A percentile compares a stretch with the other conserved stretches of the same genome.
Conservation (phyloP, 2,888 invertebrate species). For the Allacma fusca region DNA sequence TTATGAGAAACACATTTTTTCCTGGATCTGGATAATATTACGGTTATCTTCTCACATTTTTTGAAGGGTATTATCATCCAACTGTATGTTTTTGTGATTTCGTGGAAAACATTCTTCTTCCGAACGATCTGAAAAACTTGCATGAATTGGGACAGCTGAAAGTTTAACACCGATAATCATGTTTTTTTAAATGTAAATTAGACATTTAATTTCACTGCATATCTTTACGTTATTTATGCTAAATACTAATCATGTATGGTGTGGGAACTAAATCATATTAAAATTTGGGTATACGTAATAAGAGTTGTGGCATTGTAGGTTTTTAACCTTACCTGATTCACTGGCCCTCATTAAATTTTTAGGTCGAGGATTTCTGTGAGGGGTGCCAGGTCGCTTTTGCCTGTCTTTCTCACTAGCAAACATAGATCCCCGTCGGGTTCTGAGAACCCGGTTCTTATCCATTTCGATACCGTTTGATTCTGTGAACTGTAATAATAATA, state of each 20-base stretch:
- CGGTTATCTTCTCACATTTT: not conserved
- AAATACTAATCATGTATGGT: too few relatives aligned
- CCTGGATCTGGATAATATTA: too few relatives aligned
- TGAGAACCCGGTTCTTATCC: constrained; percentile 18
- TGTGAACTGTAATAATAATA: too few relatives aligned
- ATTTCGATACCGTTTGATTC: too few relatives aligned
- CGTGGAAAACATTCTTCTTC: not conserved
- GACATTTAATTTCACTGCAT: too few relatives aligned
- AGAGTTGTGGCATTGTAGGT: too few relatives aligned
- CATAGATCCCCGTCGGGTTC: not conserved
- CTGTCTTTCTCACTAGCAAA: constrained; percentile 15
- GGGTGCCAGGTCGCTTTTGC: constrained; percentile 30
- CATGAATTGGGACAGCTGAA: constrained; percentile 12
- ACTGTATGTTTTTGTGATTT: constrained; percentile 1
- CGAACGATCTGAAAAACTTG: not conserved
- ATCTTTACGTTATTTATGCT: too few relatives aligned
- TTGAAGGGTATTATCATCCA: not conserved
- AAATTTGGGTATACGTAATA: too few relatives aligned
- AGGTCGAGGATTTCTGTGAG: constrained; percentile 19
- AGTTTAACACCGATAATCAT: too few relatives aligned
- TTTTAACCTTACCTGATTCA: constrained; percentile 26
- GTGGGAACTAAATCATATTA: too few relatives aligned
- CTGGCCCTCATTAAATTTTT: not conserved
- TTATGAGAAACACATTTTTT: too few relatives aligned
- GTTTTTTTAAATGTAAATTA: too few relatives aligned